Evolutionary conservation across 2,888 invertebrate species (phyloP), one percentile per base, ranked within the genome.

Genomic region (Drosophila formosana): DNA sequence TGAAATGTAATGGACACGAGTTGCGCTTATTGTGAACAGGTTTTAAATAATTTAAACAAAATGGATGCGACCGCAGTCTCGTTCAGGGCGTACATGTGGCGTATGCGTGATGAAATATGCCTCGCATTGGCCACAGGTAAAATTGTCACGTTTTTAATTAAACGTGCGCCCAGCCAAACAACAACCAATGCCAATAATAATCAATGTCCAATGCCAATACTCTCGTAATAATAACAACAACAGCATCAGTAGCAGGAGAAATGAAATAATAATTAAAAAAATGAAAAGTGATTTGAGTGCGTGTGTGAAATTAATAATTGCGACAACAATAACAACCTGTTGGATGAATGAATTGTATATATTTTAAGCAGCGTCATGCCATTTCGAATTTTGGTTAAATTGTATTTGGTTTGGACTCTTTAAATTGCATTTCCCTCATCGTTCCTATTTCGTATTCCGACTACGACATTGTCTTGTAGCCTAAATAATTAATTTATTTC

Each of bases 121-220:
- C 68, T 64, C 55, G 63, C 64, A 69, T 53, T 73, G 66, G 86
- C 79, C 84, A 79, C 75, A 79, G 81, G 87, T 82, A 72, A 82
- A 88, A 86, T 88, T 86, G 85, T 86, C 85, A 86, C 85, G 85
- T 86, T 88, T 86, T 86, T 89, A 86, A 86, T 86, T 86, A 86
- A 86, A 87, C 75, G 69, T 55, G 37, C 47, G 53, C 56, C 37
- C 63, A 61, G 47, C 52, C 65, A 62, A 70, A 66, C 70, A 73
- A 46, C 58, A 32, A 41, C 39, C 30, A 50, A 52, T 45, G 34
- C 65, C 66, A 66, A 68, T 69, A 77, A 80, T 75, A 85, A 82
- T 82, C 84, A 82, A 82, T 81, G 75, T 50, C 50, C 50, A 45
- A 45, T 37, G 41, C 37, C 68, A 58, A 67, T 66, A 66, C 58